Conservation (phyloP, 1,140 invertebrate genomes). For the Drosophila aff. region DNA sequence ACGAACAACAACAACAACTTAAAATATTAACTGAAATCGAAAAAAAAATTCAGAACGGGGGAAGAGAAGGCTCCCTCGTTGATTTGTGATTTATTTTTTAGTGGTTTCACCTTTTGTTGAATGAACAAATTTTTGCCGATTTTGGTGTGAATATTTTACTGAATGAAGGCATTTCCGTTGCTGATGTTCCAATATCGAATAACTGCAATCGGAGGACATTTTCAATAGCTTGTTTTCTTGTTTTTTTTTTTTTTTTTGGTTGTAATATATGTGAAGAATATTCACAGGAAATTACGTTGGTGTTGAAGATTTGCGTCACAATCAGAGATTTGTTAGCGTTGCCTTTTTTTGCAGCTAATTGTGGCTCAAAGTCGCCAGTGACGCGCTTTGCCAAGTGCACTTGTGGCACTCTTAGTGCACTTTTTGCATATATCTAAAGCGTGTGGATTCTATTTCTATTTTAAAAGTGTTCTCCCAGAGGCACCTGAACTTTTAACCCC, state of each 20-base stretch:
- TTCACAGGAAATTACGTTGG: slow-evolving; percentile 28
- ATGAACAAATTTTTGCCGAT: slow-evolving; percentile 40
- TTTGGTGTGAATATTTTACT: slow-evolving; percentile 57
- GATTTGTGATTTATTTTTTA: slow-evolving; percentile 52
- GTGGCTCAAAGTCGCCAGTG: slow-evolving; percentile 38
- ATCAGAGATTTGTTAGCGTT: slow-evolving; percentile 16
- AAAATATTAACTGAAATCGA: slow-evolving; percentile 17
- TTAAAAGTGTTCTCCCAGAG: slow-evolving; percentile 13
- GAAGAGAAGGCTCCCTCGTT: slow-evolving; percentile 29
- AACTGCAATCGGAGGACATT: slow-evolving; percentile 43
- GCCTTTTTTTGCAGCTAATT: slow-evolving; percentile 43
- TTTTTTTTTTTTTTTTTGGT: not conserved
- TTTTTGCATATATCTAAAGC: slow-evolving; percentile 6
- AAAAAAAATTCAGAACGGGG: slow-evolving; percentile 4
- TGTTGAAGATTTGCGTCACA: slow-evolving; percentile 43
- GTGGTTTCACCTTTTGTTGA: slow-evolving; percentile 45
- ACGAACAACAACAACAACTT: slow-evolving; percentile 32
- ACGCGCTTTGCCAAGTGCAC: slow-evolving; percentile 47
- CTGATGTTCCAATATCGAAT: slow-evolving; percentile 44
- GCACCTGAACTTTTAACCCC: slow-evolving; percentile 21
- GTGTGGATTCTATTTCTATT: slow-evolving; percentile 10
- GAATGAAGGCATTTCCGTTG: slow-evolving; percentile 50
- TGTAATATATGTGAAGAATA: slow-evolving; percentile 15
- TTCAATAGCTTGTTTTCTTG: slow-evolving; percentile 15
- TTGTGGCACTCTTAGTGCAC: slow-evolving; percentile 18